Evolutionary conservation across 1,140 invertebrate genomes (phyloP).

Genomic region (Scaptomyza montana): DNA sequence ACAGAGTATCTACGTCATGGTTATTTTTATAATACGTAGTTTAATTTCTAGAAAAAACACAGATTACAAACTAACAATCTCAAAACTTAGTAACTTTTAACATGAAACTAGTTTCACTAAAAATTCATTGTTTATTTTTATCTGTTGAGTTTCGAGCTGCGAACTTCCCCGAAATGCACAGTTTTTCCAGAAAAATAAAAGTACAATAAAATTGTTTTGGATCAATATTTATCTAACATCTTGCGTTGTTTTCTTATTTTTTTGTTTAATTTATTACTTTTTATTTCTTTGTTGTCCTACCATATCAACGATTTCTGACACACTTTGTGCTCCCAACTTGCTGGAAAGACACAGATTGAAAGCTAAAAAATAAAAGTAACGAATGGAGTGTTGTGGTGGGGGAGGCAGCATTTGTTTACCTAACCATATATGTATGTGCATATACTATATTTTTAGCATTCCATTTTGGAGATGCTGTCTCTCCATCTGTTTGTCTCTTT

Average conservation of each 20-base stretch:
- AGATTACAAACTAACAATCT: too few relatives aligned
- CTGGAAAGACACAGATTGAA: not conserved
- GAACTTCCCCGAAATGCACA: too few relatives aligned
- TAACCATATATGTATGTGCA: not conserved
- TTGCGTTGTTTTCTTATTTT: not conserved
- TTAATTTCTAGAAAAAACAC: too few relatives aligned
- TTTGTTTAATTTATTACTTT: not conserved
- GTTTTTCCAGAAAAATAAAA: too few relatives aligned
- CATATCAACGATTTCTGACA: not conserved
- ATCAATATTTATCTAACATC: not conserved
- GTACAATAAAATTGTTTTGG: too few relatives aligned
- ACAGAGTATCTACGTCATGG: not conserved
- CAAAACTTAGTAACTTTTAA: too few relatives aligned
- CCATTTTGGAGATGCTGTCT: slow-evolving; percentile 31
- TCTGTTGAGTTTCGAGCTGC: too few relatives aligned
- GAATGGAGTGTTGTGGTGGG: too few relatives aligned
- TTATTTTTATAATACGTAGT: slow-evolving; percentile 2
- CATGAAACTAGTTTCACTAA: too few relatives aligned
- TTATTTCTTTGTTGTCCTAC: not conserved
- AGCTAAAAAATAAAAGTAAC: too few relatives aligned
- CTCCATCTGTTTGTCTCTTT: not conserved
- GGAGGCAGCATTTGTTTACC: slow-evolving; percentile 19
- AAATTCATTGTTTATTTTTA: too few relatives aligned
- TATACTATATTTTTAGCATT: slow-evolving; percentile 36
- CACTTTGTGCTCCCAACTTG: not conserved